Conservation (phyloP, 2,888 invertebrate genomes). For the Drosophila percnosoma region DNA sequence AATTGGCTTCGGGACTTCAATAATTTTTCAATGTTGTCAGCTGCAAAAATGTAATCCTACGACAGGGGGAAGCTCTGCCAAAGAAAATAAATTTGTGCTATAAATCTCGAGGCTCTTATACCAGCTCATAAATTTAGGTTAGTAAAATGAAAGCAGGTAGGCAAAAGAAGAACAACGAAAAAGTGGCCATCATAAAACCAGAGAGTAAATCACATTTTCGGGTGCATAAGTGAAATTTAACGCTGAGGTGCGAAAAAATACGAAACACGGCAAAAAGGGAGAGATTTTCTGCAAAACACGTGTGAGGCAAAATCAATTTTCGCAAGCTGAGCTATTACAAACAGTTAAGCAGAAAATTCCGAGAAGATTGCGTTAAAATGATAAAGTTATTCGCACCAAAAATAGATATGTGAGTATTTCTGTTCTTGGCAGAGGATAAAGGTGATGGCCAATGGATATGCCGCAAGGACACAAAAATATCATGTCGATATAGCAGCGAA, state of each 20-base stretch:
- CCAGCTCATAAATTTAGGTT: slow-evolving; percentile 68
- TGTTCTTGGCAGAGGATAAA: slow-evolving; percentile 32
- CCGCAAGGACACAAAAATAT: slow-evolving; percentile 66
- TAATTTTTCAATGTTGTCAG: slow-evolving; percentile 27
- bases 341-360: slow-evolving; percentile 57
- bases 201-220: slow-evolving; percentile 68
- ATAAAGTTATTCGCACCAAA: slow-evolving; percentile 48
- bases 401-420: slow-evolving; percentile 9
- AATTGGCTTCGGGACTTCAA: slow-evolving; percentile 21
- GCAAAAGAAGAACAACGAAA: slow-evolving; percentile 21
- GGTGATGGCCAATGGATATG: slow-evolving; percentile 46
- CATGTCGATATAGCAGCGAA: slow-evolving; percentile 44
- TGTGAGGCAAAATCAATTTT: slow-evolving; percentile 67
- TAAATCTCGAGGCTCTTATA: slow-evolving; percentile 67
- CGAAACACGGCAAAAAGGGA: not conserved
- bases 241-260: slow-evolving; percentile 34
- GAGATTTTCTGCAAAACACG: not conserved
- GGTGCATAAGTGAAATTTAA: slow-evolving; percentile 69
- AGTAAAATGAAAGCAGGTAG: slow-evolving; percentile 15
- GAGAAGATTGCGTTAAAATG: slow-evolving; percentile 59
- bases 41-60: slow-evolving; percentile 17
- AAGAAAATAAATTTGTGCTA: slow-evolving; percentile 52
- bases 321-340: slow-evolving; percentile 25
- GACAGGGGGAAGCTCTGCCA: not conserved
- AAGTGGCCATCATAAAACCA: slow-evolving; percentile 54